These are phyloP conservation scores for Pecten maximus DNA, from an alignment of 2,888 invertebrate species.

Conservation along the genomic window DNA sequence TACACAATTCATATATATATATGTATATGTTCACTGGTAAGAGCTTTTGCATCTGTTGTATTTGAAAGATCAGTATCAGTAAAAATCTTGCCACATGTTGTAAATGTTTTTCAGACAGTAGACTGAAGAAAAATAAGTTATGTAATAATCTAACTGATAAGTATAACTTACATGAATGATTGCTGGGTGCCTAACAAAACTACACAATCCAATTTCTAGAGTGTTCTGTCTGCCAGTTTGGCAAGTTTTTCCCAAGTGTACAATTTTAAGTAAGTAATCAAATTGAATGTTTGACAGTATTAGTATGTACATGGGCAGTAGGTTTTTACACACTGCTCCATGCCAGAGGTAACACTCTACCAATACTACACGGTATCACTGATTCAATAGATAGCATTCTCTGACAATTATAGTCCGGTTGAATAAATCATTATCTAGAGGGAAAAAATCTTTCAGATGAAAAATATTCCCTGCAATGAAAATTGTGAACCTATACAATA, in stretches of 20 bases:
- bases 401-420: slow-evolving; percentile 6
- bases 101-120: slow-evolving; percentile 18
- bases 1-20: not conserved
- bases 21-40: not conserved
- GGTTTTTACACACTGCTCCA: not conserved
- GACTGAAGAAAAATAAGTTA: slow-evolving; percentile 35
- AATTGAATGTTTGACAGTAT: slow-evolving; percentile 30
- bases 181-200: not conserved
- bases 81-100: slow-evolving; percentile 25
- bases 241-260: slow-evolving; percentile 35
- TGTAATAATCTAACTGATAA: slow-evolving; percentile 29
- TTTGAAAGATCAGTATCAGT: slow-evolving; percentile 17
- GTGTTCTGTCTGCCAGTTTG: slow-evolving; percentile 23
- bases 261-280: slow-evolving; percentile 35
- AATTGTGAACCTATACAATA: not conserved
- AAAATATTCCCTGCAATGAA: not conserved
- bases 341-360: not conserved
- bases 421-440: slow-evolving; percentile 2
- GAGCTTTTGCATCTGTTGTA: slow-evolving; percentile 35
- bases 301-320: slow-evolving; percentile 11
- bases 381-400: not conserved
- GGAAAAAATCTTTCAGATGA: not conserved
- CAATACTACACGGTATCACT: not conserved
- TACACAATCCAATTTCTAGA: slow-evolving; percentile 29
- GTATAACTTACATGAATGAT: slow-evolving; percentile 15